Evolutionary conservation across 2,113 vertebrate species (phyloP).

Genomic region (Psittacula cyanocephala): DNA sequence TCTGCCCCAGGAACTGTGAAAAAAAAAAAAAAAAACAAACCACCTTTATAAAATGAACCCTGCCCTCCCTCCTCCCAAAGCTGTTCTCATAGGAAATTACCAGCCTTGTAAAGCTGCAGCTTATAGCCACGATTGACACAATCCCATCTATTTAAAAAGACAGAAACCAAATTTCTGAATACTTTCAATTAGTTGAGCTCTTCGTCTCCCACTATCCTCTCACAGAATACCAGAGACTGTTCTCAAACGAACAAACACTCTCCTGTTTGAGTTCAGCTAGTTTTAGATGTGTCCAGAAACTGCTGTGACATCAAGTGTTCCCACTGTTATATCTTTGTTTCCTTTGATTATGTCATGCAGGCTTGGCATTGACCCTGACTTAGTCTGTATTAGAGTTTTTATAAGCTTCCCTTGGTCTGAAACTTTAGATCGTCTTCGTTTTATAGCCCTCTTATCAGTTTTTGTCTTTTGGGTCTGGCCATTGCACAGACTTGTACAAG

Average conservation of each 20-base stretch:
- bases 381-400: constrained; percentile 85
- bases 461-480: constrained; percentile 84
- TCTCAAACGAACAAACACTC: constrained; percentile 71
- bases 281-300: constrained; percentile 89
- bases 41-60: constrained; percentile 74
- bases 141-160: constrained; percentile 70
- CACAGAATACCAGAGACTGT: constrained; percentile 73
- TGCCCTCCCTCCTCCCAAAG: constrained; percentile 45
- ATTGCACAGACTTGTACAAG: constrained; percentile 83
- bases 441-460: constrained; percentile 89
- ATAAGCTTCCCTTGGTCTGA: constrained; percentile 83
- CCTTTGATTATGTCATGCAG: constrained; percentile 94
- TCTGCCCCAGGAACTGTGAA: constrained; percentile 74
- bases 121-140: constrained; percentile 71
- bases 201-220: constrained; percentile 56
- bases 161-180: constrained; percentile 73
- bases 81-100: constrained; percentile 69
- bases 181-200: constrained; percentile 66
- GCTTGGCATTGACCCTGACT: constrained; percentile 83
- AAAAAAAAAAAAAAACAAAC: constrained; percentile 40
- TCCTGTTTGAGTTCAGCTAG: constrained; percentile 59
- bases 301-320: constrained; percentile 87
- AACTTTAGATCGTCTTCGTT: constrained; percentile 87
- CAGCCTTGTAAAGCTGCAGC: constrained; percentile 70
- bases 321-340: constrained; percentile 89